Conservation (phyloP, 2,113 vertebrate species). For the Clarias macrocephalus region DNA sequence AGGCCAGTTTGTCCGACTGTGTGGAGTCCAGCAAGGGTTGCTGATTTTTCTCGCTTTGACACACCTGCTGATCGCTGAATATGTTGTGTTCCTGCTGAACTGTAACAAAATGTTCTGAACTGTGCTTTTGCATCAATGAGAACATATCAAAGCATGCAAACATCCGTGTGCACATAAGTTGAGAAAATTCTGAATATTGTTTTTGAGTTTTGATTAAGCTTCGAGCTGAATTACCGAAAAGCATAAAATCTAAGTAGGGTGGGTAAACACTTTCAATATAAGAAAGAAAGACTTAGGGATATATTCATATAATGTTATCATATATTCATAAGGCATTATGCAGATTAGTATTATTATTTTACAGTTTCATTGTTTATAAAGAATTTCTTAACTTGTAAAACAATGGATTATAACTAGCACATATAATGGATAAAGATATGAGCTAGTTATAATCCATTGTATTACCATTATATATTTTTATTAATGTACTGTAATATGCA, state of each 20-base stretch:
- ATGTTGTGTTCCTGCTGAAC: not conserved
- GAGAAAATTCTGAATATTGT: not conserved
- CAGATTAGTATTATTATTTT: not conserved
- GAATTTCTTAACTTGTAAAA: not conserved
- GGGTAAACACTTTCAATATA: not conserved
- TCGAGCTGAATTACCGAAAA: not conserved
- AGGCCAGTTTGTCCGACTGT: constrained; percentile 31
- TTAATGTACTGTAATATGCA: not conserved
- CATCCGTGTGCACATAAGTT: not conserved
- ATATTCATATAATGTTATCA: not conserved
- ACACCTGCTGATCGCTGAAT: constrained; percentile 16
- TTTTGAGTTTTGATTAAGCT: not conserved
- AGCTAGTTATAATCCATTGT: not conserved
- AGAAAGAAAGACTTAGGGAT: not conserved
- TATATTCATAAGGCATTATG: not conserved
- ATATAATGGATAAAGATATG: too few species aligned
- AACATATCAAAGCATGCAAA: not conserved
- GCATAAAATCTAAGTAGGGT: not conserved
- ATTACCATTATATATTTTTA: not conserved
- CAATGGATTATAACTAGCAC: not conserved
- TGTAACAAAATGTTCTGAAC: not conserved
- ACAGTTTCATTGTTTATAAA: not conserved
- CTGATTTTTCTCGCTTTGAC: not conserved
- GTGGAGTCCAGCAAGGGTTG: constrained; percentile 4
- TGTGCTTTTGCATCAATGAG: not conserved